Percentiles rank a stretch among this genome's conserved stretches.
phyloP scores from a whole-genome alignment of 2,113 vertebrate genomes.

The Pelodiscus sinensis region DNA sequence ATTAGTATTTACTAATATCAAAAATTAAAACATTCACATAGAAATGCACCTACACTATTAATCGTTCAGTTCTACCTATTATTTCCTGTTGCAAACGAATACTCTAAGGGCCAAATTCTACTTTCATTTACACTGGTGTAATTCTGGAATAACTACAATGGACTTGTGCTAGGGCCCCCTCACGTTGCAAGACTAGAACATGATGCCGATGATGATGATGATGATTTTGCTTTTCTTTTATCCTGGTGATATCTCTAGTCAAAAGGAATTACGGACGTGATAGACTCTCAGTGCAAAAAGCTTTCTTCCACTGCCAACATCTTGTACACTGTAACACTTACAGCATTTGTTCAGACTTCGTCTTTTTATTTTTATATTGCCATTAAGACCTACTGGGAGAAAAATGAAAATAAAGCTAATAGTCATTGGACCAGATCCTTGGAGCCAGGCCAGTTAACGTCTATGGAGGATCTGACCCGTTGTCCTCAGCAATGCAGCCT shows the following conservation, averaged over 20 bases:
- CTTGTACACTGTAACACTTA: not conserved
- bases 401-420: not conserved
- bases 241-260: constrained; percentile 39
- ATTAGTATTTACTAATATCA: constrained; percentile 47
- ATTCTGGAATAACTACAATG: not conserved
- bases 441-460: not conserved
- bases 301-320: constrained; percentile 38
- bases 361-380: not conserved
- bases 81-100: not conserved
- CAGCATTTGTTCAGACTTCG: not conserved
- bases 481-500: rapidly evolving
- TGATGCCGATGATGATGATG: constrained; percentile 6
- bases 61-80: constrained; percentile 46
- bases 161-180: constrained; percentile 14
- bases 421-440: constrained; percentile 21
- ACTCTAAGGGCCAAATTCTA: constrained; percentile 42
- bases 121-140: not conserved
- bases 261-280: not conserved
- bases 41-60: constrained; percentile 60
- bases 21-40: constrained; percentile 37
- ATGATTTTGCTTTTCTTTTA: constrained; percentile 35
- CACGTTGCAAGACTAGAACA: constrained; percentile 7
- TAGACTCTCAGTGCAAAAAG: not conserved
- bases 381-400: constrained; percentile 23
- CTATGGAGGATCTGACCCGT: not conserved